phyloP scores from a whole-genome alignment of 2,113 vertebrate species.

The Amphilophus citrinellus region DNA sequence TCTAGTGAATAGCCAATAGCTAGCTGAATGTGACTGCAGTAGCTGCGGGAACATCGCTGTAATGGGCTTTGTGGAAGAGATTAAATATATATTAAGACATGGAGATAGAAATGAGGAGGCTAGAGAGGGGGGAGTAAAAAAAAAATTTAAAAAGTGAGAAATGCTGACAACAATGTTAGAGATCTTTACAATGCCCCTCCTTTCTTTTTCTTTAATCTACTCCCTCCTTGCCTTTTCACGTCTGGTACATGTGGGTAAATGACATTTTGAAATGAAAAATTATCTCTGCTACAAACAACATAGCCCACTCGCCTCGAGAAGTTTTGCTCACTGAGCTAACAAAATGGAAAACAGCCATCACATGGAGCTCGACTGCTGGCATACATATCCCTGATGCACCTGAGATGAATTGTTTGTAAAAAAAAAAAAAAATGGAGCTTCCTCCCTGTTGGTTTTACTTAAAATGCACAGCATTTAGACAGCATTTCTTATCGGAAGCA shows the following conservation, averaged over 20 bases:
- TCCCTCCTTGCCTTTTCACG: slow-evolving; percentile 13
- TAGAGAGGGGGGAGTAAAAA: slow-evolving; percentile 2
- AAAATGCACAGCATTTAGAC: slow-evolving; percentile 46
- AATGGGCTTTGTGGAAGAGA: slow-evolving; percentile 64
- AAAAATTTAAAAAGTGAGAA: slow-evolving; percentile 22
- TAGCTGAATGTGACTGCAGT: slow-evolving; percentile 64
- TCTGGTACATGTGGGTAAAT: slow-evolving; percentile 54
- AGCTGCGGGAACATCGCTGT: slow-evolving; percentile 54
- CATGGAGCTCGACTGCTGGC: slow-evolving; percentile 46
- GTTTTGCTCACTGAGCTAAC: slow-evolving; percentile 66
- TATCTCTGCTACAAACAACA: slow-evolving; percentile 49
- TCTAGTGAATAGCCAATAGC: slow-evolving; percentile 64
- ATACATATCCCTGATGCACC: slow-evolving; percentile 47
- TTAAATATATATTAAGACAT: slow-evolving; percentile 60
- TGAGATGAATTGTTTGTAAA: slow-evolving; percentile 49
- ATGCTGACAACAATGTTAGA: slow-evolving; percentile 56
- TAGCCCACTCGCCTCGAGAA: slow-evolving; percentile 59
- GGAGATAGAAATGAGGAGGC: slow-evolving; percentile 49
- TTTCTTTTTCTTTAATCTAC: slow-evolving; percentile 16
- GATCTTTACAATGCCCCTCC: slow-evolving; percentile 45
- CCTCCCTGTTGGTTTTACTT: slow-evolving; percentile 47
- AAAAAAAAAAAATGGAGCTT: slow-evolving; percentile 20
- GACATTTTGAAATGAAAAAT: slow-evolving; percentile 64
- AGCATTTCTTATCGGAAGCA: slow-evolving; percentile 55
- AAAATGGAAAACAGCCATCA: slow-evolving; percentile 71